Evolutionary conservation across 2,797 vertebrate species (phyloP).

Genomic region (Thripadectes ignobilis): DNA sequence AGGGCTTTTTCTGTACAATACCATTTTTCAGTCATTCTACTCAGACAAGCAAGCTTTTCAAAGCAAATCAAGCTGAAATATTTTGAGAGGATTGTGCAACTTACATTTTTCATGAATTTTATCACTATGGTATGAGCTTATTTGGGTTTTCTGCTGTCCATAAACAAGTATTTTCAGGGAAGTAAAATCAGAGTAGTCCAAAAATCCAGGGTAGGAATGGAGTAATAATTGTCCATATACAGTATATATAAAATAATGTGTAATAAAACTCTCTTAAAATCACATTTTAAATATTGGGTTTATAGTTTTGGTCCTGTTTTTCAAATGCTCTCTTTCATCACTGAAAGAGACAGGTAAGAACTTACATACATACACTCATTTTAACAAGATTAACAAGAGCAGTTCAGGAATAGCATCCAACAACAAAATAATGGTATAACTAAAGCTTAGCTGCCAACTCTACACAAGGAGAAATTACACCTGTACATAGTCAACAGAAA

Average conservation of each 20-base stretch:
- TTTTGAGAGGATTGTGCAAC: conserved; percentile 37
- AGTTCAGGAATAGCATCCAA: not conserved
- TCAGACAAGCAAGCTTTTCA: conserved; percentile 53
- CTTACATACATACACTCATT: not conserved
- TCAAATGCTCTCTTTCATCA: not conserved
- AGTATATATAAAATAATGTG: not conserved
- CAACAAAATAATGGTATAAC: not conserved
- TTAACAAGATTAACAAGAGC: not conserved
- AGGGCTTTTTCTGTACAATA: conserved; percentile 60
- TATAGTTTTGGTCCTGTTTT: not conserved
- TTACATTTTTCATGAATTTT: conserved; percentile 23
- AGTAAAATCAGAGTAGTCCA: not conserved
- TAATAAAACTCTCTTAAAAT: not conserved
- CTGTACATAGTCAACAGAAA: not conserved
- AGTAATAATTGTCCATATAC: not conserved
- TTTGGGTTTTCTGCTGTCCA: conserved; percentile 17
- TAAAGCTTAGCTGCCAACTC: not conserved
- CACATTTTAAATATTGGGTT: not conserved
- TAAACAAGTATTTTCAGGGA: conserved; percentile 35
- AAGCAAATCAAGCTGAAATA: conserved; percentile 68
- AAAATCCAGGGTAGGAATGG: not conserved
- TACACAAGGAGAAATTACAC: not conserved
- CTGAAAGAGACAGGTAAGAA: not conserved
- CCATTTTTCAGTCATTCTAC: conserved; percentile 57
- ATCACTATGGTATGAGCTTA: not conserved